These are phyloP conservation scores for Eriosoma lanigerum DNA, from an alignment of 1,140 invertebrate genomes.

Conservation along the genomic window DNA sequence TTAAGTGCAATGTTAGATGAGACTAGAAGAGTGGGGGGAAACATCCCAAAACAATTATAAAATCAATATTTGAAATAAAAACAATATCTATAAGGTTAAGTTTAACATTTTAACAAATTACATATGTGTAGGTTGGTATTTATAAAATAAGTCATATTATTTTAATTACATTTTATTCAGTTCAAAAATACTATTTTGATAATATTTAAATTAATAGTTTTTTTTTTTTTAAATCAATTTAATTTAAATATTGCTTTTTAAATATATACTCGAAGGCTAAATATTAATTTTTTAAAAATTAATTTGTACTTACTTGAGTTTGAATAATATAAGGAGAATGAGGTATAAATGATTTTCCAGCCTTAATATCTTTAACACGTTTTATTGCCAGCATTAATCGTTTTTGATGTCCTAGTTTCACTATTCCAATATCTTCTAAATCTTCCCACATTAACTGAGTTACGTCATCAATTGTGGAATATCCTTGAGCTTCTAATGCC, in stretches of 20 bases:
- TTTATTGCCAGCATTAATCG: conserved; percentile 96
- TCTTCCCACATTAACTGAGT: conserved; percentile 98
- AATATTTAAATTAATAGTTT: neutral
- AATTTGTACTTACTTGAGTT: conserved; percentile 52
- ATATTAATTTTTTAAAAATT: neutral
- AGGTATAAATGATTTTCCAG: conserved; percentile 75
- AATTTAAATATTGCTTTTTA: neutral
- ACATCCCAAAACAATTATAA: too few relatives aligned
- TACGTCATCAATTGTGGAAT: conserved; percentile 87
- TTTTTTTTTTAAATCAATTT: neutral
- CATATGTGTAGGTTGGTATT: too few relatives aligned
- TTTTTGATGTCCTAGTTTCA: conserved; percentile 95
- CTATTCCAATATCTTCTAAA: conserved; percentile 97
- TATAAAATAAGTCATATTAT: too few relatives aligned
- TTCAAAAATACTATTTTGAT: neutral
- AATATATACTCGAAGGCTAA: neutral
- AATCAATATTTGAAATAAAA: too few relatives aligned
- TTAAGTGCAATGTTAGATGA: too few relatives aligned
- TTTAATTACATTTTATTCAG: too few relatives aligned
- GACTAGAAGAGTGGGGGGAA: too few relatives aligned
- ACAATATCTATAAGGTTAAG: too few relatives aligned
- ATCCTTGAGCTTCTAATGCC: conserved; percentile 87
- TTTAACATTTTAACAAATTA: too few relatives aligned
- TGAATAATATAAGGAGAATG: conserved; percentile 53
- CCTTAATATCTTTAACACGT: conserved; percentile 89